Conservation (phyloP, 2,797 vertebrate genomes). For the Meriones psammophilus region DNA sequence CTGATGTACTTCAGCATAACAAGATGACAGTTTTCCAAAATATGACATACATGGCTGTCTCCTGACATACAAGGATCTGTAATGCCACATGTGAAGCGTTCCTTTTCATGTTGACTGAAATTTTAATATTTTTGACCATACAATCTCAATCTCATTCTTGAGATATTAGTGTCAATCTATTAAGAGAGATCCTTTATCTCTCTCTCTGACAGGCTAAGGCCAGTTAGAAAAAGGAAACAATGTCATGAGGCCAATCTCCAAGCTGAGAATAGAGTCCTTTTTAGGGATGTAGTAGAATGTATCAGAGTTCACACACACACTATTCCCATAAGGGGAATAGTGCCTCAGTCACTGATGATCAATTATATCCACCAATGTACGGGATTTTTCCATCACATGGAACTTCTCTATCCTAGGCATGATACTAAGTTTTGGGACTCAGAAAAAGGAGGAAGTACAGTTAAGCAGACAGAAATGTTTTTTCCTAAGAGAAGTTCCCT, state of each 20-base stretch:
- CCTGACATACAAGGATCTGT: neutral
- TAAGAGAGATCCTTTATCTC: neutral
- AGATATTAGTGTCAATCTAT: neutral
- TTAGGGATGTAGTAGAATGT: fast-evolving
- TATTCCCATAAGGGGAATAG: neutral
- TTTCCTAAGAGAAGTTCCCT: neutral
- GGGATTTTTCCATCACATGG: neutral
- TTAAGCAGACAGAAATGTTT: neutral
- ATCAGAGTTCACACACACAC: neutral
- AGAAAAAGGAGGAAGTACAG: neutral
- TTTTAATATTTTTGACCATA: neutral
- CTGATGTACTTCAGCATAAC: neutral
- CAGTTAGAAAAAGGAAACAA: neutral
- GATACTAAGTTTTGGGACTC: neutral
- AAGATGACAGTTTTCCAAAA: neutral
- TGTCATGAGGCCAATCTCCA: neutral
- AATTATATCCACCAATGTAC: neutral
- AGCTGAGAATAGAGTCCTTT: neutral
- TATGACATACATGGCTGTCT: neutral
- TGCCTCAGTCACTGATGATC: no score
- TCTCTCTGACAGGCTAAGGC: neutral
- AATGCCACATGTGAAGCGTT: neutral
- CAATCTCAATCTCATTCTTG: neutral
- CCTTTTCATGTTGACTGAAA: neutral
- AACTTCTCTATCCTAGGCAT: neutral